These are phyloP conservation scores for Tenthredo notha DNA, from an alignment of 2,888 invertebrate species.

Conservation along the genomic window DNA sequence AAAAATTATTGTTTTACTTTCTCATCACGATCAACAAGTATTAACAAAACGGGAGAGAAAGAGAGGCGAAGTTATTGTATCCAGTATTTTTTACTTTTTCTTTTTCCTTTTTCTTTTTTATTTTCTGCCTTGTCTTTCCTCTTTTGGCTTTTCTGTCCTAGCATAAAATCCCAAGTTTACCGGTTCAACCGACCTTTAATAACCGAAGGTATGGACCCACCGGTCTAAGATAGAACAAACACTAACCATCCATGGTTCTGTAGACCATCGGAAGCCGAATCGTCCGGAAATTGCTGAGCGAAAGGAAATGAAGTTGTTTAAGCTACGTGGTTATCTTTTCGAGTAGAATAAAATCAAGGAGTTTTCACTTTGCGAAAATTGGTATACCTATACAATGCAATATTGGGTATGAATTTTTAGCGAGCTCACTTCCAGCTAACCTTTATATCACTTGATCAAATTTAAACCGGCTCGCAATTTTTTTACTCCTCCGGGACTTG, in stretches of 20 bases:
- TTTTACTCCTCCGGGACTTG: neutral
- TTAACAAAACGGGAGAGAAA: neutral
- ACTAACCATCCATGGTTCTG: neutral
- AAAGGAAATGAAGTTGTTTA: constrained; percentile 60
- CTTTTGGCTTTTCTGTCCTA: neutral
- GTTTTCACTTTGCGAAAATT: neutral
- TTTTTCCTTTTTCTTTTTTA: neutral
- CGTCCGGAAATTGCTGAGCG: constrained; percentile 61
- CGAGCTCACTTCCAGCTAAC: constrained; percentile 10
- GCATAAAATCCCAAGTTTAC: neutral
- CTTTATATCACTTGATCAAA: constrained; percentile 27
- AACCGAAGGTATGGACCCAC: neutral
- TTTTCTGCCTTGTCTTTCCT: neutral
- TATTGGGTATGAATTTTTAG: constrained; percentile 25
- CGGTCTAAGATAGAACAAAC: constrained; percentile 18
- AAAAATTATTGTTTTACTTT: constrained; percentile 29
- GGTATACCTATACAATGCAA: neutral
- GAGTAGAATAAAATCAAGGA: constrained; percentile 14
- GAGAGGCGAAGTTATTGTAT: neutral
- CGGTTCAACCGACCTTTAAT: neutral
- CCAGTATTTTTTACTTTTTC: neutral
- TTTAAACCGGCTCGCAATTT: constrained; percentile 16
- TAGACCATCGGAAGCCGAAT: constrained; percentile 25
- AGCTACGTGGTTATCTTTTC: constrained; percentile 39
- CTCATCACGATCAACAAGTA: constrained; percentile 24